phyloP scores from a whole-genome alignment of 2,797 vertebrate genomes.

The Sciurus vulgaris region DNA sequence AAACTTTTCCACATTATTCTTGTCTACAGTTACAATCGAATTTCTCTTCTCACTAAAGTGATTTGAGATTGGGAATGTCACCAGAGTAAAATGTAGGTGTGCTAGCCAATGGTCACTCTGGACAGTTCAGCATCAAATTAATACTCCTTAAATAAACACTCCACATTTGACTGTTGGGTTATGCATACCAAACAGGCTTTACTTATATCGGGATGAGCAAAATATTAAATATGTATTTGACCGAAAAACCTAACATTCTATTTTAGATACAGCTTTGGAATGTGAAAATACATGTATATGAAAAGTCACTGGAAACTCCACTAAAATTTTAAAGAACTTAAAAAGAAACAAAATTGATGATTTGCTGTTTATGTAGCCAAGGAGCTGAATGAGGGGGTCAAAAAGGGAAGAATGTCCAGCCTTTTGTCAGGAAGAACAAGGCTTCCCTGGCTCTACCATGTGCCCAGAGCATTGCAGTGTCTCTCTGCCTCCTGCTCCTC shows the following conservation, averaged over 20 bases:
- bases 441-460: not conserved
- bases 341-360: slow-evolving; percentile 55
- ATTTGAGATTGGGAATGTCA: slow-evolving; percentile 74
- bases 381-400: not conserved
- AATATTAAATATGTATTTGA: slow-evolving; percentile 65
- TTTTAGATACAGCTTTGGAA: slow-evolving; percentile 47
- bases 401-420: not conserved
- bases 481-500: not conserved
- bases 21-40: slow-evolving; percentile 77
- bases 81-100: slow-evolving; percentile 59
- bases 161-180: not conserved
- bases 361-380: not conserved
- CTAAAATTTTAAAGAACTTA: slow-evolving; percentile 21
- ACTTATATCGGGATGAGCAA: not conserved
- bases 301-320: slow-evolving; percentile 29
- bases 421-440: not conserved
- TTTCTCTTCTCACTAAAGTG: slow-evolving; percentile 81
- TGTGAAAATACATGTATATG: slow-evolving; percentile 13
- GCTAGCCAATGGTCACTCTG: slow-evolving; percentile 52
- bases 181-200: not conserved
- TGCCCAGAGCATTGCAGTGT: not conserved
- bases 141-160: slow-evolving; percentile 66
- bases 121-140: slow-evolving; percentile 45
- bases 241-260: not conserved
- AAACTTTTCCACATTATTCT: slow-evolving; percentile 86